phyloP scores from a whole-genome alignment of 2,113 vertebrate genomes.

The Zingel zingel region DNA sequence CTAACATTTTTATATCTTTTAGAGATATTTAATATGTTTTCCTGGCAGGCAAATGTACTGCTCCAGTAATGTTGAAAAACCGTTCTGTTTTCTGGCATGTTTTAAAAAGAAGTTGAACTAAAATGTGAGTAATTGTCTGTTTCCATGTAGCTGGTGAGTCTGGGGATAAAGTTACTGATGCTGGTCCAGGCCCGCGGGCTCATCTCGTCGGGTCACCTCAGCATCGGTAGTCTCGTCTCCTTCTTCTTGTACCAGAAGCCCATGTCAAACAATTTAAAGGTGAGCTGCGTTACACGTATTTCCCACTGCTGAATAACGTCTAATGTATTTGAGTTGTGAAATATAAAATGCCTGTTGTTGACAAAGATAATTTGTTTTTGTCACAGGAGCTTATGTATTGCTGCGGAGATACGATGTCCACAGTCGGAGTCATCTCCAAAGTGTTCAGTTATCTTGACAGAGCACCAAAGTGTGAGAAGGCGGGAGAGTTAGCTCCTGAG shows the following conservation, averaged over 20 bases:
- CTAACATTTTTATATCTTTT: not conserved
- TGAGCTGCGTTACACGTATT: constrained; percentile 54
- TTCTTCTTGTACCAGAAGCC: constrained; percentile 91
- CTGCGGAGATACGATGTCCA: constrained; percentile 86
- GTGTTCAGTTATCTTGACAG: constrained; percentile 88
- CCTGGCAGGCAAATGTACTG: not conserved
- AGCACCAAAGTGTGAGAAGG: constrained; percentile 66
- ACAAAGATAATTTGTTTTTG: not conserved
- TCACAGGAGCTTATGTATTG: constrained; percentile 83
- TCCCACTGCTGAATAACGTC: not conserved
- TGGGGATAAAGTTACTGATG: constrained; percentile 82
- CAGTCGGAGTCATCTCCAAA: constrained; percentile 86
- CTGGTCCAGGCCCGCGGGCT: constrained; percentile 83
- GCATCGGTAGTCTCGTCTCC: constrained; percentile 83
- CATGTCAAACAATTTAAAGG: constrained; percentile 74
- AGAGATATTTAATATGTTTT: not conserved
- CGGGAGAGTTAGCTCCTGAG: constrained; percentile 73
- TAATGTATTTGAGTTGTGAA: not conserved
- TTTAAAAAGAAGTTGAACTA: not conserved
- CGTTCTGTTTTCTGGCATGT: too few species aligned
- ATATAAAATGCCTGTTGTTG: not conserved
- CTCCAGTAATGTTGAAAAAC: not conserved
- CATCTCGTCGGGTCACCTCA: constrained; percentile 81
- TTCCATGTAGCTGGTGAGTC: constrained; percentile 75
- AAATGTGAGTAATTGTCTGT: not conserved